Evolutionary conservation across 2,888 invertebrate species (phyloP), one percentile per base, ranked within the genome.

Genomic region (Automeris io): DNA sequence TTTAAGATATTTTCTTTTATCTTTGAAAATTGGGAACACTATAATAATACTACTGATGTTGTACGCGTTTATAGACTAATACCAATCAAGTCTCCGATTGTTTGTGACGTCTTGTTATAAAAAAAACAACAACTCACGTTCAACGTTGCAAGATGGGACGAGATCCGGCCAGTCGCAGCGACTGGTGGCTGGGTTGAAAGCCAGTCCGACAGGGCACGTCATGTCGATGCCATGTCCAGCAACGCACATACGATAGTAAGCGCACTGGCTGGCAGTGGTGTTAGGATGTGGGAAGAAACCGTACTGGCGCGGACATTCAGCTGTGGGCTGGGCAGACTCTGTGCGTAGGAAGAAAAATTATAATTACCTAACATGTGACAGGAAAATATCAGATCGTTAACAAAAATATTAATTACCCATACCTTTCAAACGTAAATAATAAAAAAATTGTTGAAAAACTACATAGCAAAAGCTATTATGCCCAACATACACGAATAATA

Each of bases 151-250:
- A 33, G 90, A 88, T 1, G 90, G 65, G 0, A 95, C 94, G 57
- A 90, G 88, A 65, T 95, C 94, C 2, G 95, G 93, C 94, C 95
- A 95, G 57, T 95, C 94, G 60, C 95, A 95, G 25, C 90, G 89
- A 47, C 91, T 91, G 5, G 77, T 87, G 1, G 85, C 88, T 11
- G 89, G 81, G 67, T 91, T 91, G 78, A 91, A 94, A 6, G 94
- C 94, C 41, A 95, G 82, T 13, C 95, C 95, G 57, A 91, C 90
- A 0, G 95, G 16, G 91, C 95, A 95, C 49, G 90, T 86, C 64
- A 93, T 91, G 18, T 74, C 68, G n/a, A 62, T 40, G 13, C 74
- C 60, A 0, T 82, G 76, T 4, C 95, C 95, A 5, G 89, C 90
- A 0, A 91, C 92, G 56, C 95, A 95, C 63, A 93, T 92, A 70